These are phyloP conservation scores for Orycteropus afer DNA, from an alignment of 2,113 vertebrate species.

Conservation along the genomic window DNA sequence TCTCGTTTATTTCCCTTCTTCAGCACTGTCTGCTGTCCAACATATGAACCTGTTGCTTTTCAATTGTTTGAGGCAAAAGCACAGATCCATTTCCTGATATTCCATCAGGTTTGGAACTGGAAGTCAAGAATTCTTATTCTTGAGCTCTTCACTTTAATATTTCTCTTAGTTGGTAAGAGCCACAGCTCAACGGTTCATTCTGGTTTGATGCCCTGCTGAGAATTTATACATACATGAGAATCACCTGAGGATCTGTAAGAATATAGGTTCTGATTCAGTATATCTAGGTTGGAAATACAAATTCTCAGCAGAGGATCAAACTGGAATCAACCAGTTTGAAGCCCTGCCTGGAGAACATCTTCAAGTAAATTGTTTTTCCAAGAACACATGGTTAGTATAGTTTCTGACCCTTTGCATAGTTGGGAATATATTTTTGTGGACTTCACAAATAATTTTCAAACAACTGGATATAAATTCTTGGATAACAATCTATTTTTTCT, in stretches of 20 bases:
- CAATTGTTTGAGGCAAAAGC: not conserved
- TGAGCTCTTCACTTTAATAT: not conserved
- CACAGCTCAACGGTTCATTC: not conserved
- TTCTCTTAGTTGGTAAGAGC: not conserved
- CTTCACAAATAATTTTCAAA: not conserved
- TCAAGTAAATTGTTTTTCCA: not conserved
- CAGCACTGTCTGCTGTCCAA: not conserved
- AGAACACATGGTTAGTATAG: not conserved
- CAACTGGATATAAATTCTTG: not conserved
- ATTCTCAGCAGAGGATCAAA: not conserved
- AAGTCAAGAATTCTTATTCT: not conserved
- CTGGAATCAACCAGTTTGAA: not conserved
- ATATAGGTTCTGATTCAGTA: not conserved
- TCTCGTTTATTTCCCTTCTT: not conserved
- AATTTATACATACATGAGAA: not conserved
- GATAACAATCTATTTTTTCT: not conserved
- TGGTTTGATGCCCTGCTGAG: not conserved
- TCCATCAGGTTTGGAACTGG: not conserved
- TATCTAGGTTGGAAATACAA: not conserved
- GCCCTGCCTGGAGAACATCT: not conserved
- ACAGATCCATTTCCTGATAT: not conserved
- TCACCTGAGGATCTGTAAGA: not conserved
- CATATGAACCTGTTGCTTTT: not conserved
- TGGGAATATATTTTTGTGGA: not conserved
- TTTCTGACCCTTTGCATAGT: not conserved